A percentile compares a stretch with the other conserved stretches of the same genome.
phyloP scores from a whole-genome alignment of 2,113 vertebrate genomes.

The Corydoras maculifer region DNA sequence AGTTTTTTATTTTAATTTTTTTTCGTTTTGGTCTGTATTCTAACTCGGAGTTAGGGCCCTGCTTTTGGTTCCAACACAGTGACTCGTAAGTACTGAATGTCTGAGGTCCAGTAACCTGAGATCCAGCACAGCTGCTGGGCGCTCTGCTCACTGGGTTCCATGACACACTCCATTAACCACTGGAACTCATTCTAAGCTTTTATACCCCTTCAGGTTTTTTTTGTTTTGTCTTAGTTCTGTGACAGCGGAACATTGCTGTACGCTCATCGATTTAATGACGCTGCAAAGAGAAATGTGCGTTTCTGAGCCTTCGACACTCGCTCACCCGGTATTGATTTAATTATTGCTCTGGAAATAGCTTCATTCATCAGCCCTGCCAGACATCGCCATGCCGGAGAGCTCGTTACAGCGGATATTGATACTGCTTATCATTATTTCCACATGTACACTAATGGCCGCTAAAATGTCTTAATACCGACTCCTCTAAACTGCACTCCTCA shows the following conservation, averaged over 20 bases:
- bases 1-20: too few species aligned
- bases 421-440: not conserved
- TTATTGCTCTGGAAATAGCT: not conserved
- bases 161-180: constrained; percentile 27
- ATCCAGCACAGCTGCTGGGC: too few species aligned
- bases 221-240: too few species aligned
- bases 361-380: not conserved
- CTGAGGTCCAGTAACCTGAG: too few species aligned
- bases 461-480: not conserved
- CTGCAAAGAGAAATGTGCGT: too few species aligned
- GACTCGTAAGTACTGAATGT: not conserved
- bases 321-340: not conserved
- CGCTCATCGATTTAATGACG: too few species aligned
- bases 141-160: too few species aligned
- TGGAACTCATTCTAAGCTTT: constrained; percentile 9
- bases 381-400: not conserved
- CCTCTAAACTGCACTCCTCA: not conserved
- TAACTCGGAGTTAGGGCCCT: too few species aligned
- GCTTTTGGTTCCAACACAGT: not conserved
- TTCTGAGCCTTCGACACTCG: too few species aligned
- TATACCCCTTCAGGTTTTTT: not conserved
- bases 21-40: too few species aligned
- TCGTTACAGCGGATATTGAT: not conserved
- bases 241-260: too few species aligned
- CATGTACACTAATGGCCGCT: not conserved